Evolutionary conservation across 2,113 vertebrate genomes (phyloP).

Genomic region (Ptychochromis oligacanthus): DNA sequence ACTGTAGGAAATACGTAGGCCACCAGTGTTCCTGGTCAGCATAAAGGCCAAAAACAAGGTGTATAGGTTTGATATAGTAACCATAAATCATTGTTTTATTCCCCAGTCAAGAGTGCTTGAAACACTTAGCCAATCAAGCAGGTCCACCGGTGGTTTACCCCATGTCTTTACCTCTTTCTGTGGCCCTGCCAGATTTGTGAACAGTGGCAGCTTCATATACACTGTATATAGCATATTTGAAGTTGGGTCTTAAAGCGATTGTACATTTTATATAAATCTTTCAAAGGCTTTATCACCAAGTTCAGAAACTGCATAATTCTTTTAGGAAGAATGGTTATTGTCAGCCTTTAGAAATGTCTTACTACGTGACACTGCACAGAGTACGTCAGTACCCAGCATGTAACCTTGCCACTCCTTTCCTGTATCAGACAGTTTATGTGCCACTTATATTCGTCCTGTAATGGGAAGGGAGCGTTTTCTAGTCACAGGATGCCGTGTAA

Average conservation of each 20-base stretch:
- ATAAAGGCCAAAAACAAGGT: too few species aligned
- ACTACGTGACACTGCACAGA: not conserved
- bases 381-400: not conserved
- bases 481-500: conserved; percentile 64
- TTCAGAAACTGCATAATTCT: not conserved
- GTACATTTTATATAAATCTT: not conserved
- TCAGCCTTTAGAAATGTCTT: not conserved
- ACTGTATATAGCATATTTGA: not conserved
- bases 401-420: not conserved
- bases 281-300: not conserved
- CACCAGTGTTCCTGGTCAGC: too few species aligned
- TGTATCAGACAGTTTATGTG: not conserved
- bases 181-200: too few species aligned
- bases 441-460: conserved; percentile 22
- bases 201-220: too few species aligned
- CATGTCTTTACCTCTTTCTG: too few species aligned
- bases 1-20: too few species aligned
- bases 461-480: conserved; percentile 35
- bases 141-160: too few species aligned
- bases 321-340: not conserved
- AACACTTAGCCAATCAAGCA: too few species aligned
- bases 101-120: too few species aligned
- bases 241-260: not conserved
- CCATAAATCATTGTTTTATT: too few species aligned
- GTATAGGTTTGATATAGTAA: too few species aligned